A percentile compares a stretch with the other conserved stretches of the same genome.
Conservation (phyloP, 2,888 invertebrate genomes). For the Pandemis heparana region DNA sequence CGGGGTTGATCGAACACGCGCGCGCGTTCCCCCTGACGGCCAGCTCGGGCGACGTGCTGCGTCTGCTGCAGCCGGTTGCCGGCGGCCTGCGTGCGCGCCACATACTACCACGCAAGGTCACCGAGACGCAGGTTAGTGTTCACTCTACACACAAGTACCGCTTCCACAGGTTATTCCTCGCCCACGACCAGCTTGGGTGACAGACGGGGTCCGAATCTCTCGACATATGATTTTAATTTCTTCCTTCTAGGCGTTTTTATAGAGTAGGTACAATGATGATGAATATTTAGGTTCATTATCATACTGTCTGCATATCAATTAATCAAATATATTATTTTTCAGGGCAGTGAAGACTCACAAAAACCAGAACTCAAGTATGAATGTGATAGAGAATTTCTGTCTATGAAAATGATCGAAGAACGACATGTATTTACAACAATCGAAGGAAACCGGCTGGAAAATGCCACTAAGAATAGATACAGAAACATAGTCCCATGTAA, state of each 20-base stretch:
- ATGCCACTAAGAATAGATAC: slow-evolving; percentile 97
- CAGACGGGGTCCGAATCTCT: no score
- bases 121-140: slow-evolving; percentile 61
- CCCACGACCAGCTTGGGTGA: no score
- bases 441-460: slow-evolving; percentile 95
- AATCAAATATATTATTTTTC: slow-evolving; percentile 38
- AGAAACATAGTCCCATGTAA: slow-evolving; percentile 97
- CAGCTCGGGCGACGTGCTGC: slow-evolving; percentile 97
- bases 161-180: no score
- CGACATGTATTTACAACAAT: slow-evolving; percentile 94
- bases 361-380: slow-evolving; percentile 72
- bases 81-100: slow-evolving; percentile 89
- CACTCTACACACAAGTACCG: neutral
- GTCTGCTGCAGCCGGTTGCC: slow-evolving; percentile 97
- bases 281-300: neutral
- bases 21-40: slow-evolving; percentile 95
- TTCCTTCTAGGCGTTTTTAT: no score
- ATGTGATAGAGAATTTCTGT: slow-evolving; percentile 98
- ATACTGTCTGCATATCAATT: no score
- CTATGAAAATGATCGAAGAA: slow-evolving; percentile 95
- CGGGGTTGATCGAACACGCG: slow-evolving; percentile 97
- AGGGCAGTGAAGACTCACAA: slow-evolving; percentile 63
- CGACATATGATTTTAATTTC: no score
- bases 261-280: no score
- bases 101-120: slow-evolving; percentile 60